Evolutionary conservation across 2,888 invertebrate species (phyloP), one percentile per base, ranked within the genome.

Genomic region (Ormyrus rosae): DNA sequence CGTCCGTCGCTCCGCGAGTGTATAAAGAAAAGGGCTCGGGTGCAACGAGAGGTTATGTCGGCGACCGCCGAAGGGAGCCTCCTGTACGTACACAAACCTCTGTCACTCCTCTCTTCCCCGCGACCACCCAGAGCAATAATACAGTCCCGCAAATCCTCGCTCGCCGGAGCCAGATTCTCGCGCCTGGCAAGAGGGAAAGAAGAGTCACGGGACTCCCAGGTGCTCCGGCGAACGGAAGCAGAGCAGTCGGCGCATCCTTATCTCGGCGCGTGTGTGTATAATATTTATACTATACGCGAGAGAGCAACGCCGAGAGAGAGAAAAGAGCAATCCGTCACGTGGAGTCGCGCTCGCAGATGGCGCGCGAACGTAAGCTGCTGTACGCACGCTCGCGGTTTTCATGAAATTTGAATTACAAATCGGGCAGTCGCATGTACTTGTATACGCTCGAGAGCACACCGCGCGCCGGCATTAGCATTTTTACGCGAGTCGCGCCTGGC

Each of bases 361-460:
- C 80, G 80, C 80, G 80, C 80, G 74, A 56, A 13, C 5, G 45
- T 45, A 50, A 34, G 51, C n/a, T 46, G 63, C 34, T 34, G 34
- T 34, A 34, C 34, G 34, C 34, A 34, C 56, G 34, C 19, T 60
- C n/a, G 11, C 68, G 13, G 74, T 46, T 63, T 70, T 61, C 50
- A 64, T 51, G 69, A 78, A 79, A 68, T 72, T 82, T 79, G 67
- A 78, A 82, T 75, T 78, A 76, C 64, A 84, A 79, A 75, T 75
- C 65, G 34, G 34, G 34, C 34, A 0, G 0, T 34, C 34, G 34
- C 19, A 19, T 34, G 34, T 34, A 34, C 34, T 34, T 34, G 34
- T 34, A 34, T 34, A 11, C 50, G 48, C 13, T n/a, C 51, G 46
- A 55, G 45, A 63, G 65, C 48, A 7, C 10, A 6, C 45, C 48